phyloP scores from a whole-genome alignment of 2,888 invertebrate species.

The Agrochola circellaris region DNA sequence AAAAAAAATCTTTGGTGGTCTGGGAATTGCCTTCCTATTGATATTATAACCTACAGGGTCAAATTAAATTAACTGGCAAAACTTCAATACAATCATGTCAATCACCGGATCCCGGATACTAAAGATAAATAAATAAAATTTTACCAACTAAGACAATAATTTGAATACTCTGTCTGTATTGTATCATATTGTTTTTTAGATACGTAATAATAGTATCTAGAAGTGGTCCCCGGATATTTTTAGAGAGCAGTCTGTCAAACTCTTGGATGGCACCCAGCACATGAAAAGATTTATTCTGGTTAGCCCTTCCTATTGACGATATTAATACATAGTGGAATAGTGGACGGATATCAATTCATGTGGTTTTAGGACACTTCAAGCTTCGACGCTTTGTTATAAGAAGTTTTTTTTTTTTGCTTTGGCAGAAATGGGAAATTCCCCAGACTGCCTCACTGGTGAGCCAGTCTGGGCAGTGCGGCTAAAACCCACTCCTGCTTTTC shows the following conservation, averaged over 20 bases:
- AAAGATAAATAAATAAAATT: not conserved
- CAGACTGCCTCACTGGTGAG: too few relatives aligned
- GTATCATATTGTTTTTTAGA: not conserved
- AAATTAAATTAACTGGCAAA: not conserved
- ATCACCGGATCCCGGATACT: not conserved
- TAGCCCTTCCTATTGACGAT: conserved; percentile 71
- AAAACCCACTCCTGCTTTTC: too few relatives aligned
- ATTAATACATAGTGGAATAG: conserved; percentile 33
- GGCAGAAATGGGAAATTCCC: too few relatives aligned
- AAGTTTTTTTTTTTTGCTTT: too few relatives aligned
- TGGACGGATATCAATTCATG: conserved; percentile 18
- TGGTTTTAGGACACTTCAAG: not conserved
- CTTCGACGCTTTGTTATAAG: not conserved
- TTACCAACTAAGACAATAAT: not conserved
- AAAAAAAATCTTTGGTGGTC: not conserved
- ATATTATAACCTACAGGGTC: not conserved
- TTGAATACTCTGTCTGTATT: not conserved
- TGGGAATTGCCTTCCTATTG: not conserved
- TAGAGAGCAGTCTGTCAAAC: conserved; percentile 73
- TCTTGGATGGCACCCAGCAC: conserved; percentile 79
- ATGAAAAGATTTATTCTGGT: conserved; percentile 67
- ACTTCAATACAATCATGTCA: not conserved
- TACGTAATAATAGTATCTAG: conserved; percentile 51
- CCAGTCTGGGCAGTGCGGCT: too few relatives aligned
- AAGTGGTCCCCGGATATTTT: conserved; percentile 70